Evolutionary conservation across 2,113 vertebrate genomes (phyloP).

Genomic region (Dipodomys spectabilis): DNA sequence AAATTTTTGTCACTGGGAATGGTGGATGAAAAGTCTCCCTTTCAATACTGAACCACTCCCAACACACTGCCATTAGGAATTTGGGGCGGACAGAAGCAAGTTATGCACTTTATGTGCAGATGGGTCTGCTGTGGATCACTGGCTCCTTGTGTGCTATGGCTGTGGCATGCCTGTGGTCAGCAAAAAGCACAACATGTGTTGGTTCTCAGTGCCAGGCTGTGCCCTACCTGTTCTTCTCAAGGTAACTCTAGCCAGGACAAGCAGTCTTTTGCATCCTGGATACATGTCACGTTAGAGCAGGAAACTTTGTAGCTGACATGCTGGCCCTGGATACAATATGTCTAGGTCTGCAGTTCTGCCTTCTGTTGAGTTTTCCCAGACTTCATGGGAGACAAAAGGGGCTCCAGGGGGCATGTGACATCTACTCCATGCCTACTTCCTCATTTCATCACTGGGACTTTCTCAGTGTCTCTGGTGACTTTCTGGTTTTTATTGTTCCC

Average conservation of each 20-base stretch:
- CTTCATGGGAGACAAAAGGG: not conserved
- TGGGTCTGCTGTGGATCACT: too few species aligned
- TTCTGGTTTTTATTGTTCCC: not conserved
- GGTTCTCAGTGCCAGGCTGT: not conserved
- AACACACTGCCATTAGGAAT: not conserved
- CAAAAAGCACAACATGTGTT: not conserved
- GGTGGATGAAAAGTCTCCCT: not conserved
- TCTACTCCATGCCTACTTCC: rapidly evolving
- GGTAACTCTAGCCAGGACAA: not conserved
- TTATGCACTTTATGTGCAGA: not conserved
- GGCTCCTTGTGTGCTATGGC: not conserved
- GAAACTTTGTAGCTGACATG: not conserved
- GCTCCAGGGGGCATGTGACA: not conserved
- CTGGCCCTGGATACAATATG: not conserved
- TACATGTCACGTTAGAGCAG: not conserved
- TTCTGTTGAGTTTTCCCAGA: not conserved
- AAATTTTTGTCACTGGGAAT: not conserved
- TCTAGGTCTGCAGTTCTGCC: not conserved
- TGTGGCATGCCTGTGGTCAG: not conserved
- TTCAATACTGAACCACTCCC: too few species aligned
- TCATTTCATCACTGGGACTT: not conserved
- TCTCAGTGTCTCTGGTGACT: rapidly evolving
- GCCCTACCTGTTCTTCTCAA: not conserved
- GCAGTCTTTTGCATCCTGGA: not conserved
- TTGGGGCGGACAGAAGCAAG: rapidly evolving